Percentiles rank a stretch among this genome's conserved stretches.
phyloP scores from a whole-genome alignment of 1,140 invertebrate species.

The Apis laboriosa region DNA sequence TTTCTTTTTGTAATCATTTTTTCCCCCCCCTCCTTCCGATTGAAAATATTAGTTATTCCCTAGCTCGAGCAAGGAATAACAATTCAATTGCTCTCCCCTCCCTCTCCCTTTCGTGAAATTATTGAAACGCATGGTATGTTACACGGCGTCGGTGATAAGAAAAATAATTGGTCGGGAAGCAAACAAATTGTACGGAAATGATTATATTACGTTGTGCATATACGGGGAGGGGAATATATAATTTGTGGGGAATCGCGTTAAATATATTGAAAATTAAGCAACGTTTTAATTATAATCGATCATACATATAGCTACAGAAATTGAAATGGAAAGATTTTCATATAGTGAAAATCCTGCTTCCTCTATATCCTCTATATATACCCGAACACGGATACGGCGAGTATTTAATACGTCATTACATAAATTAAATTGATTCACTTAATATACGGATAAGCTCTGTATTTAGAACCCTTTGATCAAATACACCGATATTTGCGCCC shows the following conservation, averaged over 20 bases:
- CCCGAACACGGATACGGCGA: too few species aligned
- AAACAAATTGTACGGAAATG: neutral
- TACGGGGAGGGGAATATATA: neutral
- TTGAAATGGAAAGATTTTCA: too few species aligned
- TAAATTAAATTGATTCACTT: conserved; percentile 34
- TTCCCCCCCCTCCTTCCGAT: too few species aligned
- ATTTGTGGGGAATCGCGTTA: neutral
- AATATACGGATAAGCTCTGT: neutral
- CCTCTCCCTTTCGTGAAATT: neutral
- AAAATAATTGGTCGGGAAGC: too few species aligned
- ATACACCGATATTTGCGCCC: neutral
- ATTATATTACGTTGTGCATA: neutral
- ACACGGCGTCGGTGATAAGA: too few species aligned
- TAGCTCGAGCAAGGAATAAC: too few species aligned
- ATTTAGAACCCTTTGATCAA: neutral
- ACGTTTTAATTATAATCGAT: neutral
- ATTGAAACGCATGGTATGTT: too few species aligned
- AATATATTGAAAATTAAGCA: neutral
- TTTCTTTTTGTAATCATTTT: conserved; percentile 6
- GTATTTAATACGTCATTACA: conserved; percentile 21
- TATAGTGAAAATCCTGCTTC: too few species aligned
- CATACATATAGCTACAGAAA: too few species aligned
- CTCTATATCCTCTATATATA: too few species aligned
- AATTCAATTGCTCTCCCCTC: too few species aligned
- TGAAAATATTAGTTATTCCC: neutral